Base-by-base conservation (phyloP, 2,797 vertebrate genomes). In the Sebastes iracundus region DNA sequence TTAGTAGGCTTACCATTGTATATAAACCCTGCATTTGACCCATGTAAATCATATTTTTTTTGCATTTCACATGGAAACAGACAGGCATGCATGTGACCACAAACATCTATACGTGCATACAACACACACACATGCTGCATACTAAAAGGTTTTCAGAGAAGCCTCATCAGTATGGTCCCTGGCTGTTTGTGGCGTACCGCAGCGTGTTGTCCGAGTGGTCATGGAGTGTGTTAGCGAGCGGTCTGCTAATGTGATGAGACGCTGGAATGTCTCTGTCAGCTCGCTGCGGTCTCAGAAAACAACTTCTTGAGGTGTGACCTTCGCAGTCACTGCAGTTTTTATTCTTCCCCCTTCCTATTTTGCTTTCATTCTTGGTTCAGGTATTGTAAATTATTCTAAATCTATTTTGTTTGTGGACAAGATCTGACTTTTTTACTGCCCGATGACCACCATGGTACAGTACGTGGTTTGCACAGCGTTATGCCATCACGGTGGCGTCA, bases 161-260 rank as follows among this genome's bases (percentile, higher is more conserved):
- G 56, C 38, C 38, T 86, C 33, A 61, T 83, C 60, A 63, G 76
- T 64, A 52, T 35, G 33, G 52, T 68, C 35, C 20, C 81, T 80
- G 64, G 66, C 11, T 74, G 62, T 79, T 82, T 88, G 89, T 71
- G 81, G 80, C 4, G 18, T 85, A 86, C 80, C 82, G 30, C 81
- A 69, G 77, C n/a, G 3, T 88, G 73, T 59, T 82, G 82, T 83
- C 78, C 52, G 33, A 85, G 83, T 76, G 25, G 78, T 70, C 74
- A 33, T 74, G 82, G 65, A 59, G 79, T 25, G 81, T 79, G 61
- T 87, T 72, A 78, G 70, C 12, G 52, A 84, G 75, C 75, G 72
- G 53, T 78, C 74, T 67, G 77, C 66, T 87, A 78, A 91, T 89
- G 74, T 82, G 82, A 90, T 81, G 78, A 89, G 83, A 90, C 53